Evolutionary conservation across 2,113 vertebrate genomes (phyloP), one percentile per base, ranked within the genome.

Genomic region (Elgaria multicarinata): DNA sequence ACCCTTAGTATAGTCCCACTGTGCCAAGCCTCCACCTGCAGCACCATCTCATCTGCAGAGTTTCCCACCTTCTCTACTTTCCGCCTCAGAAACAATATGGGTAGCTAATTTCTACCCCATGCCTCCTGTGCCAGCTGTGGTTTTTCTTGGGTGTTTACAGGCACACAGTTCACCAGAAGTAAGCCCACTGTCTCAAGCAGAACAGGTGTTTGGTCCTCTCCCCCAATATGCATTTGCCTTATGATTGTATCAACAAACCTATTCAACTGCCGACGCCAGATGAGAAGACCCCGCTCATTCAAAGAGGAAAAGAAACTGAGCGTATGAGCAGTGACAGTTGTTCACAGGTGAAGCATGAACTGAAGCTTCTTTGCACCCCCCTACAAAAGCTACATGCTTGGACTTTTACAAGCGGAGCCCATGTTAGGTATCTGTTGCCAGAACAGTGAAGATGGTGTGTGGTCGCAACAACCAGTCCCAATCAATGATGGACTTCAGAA

Each of bases 211-310:
- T 55, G 3, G 86, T 42, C 28, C 9, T 72, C 78, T 79, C 62
- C 64, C 71, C 72, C 62, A 9, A 62, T 2, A 1, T 77, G 44
- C 74, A 1, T 16, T 83, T 24, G 4, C 71, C 0, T 94, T 91
- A 69, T 87, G 93, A 93, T 93, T 85, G 87, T 76, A 90, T 80
- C 66, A 89, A 74, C 72, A 0, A 66, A 83, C 78, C 89, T 87
- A 58, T 88, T 39, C 87, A 95, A 95, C 95, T 0, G 94, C 85
- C 94, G 1, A 78, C 87, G 90, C 85, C 95, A 95, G 93, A 87
- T 95, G 95, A 89, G 87, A 66, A 86, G 83, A 88, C 90, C 85
- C 75, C 31, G 2, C 71, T 84, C 78, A 0, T 31, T 92, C 0
- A 76, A 0, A 53, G 64, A 91, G 50, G 58, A 88, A 36, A 50